Conservation (phyloP, 35 echinoderm and acorn worm species). For the Chiridota heheva region DNA sequence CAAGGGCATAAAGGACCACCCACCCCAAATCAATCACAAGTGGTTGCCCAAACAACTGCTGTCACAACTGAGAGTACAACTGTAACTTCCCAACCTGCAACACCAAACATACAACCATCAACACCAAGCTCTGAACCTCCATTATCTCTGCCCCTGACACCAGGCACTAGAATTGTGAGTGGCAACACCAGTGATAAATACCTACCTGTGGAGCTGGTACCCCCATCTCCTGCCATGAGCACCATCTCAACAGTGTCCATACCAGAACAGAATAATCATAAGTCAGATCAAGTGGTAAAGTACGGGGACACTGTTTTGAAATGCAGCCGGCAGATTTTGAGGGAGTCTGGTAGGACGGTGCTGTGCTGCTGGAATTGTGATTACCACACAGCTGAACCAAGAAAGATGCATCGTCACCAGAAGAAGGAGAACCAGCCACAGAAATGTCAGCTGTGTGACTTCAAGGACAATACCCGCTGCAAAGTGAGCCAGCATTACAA, state of each 20-base stretch:
- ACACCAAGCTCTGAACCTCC: slow-evolving; percentile 3
- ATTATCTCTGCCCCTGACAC: neutral
- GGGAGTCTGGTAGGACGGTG: slow-evolving; percentile 93
- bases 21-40: no score
- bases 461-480: slow-evolving; percentile 71
- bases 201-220: slow-evolving; percentile 67
- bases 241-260: slow-evolving; percentile 11
- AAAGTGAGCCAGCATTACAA: slow-evolving; percentile 93
- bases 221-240: slow-evolving; percentile 40
- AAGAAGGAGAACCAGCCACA: slow-evolving; percentile 70
- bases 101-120: neutral
- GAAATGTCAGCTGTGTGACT: slow-evolving; percentile 92
- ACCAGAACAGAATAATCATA: no score
- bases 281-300: slow-evolving; percentile 86
- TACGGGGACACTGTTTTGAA: slow-evolving; percentile 79
- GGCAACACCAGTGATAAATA: slow-evolving; percentile 90
- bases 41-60: no score
- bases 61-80: no score
- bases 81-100: no score
- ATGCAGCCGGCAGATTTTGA: slow-evolving; percentile 89
- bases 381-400: slow-evolving; percentile 96
- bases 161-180: slow-evolving; percentile 1
- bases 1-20: no score
- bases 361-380: slow-evolving; percentile 97
- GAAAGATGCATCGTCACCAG: slow-evolving; percentile 97